These are phyloP conservation scores for Temnothorax nylanderi DNA, from an alignment of 1,140 invertebrate species.

Conservation along the genomic window DNA sequence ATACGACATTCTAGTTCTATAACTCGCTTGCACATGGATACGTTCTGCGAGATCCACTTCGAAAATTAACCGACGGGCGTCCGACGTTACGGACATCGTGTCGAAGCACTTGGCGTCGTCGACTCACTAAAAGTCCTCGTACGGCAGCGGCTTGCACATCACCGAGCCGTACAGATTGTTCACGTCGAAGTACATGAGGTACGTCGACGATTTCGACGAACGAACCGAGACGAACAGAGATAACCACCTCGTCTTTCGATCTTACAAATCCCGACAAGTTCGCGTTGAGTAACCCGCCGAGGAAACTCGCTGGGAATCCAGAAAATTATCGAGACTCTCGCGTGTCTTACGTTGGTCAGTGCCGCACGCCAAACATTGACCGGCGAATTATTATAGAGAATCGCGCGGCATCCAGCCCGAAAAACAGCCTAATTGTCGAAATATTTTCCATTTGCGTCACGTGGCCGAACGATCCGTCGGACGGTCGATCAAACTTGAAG, in stretches of 20 bases:
- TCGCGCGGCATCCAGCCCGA: not conserved
- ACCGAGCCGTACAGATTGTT: too few species aligned
- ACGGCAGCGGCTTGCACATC: too few species aligned
- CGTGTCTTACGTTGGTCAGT: not conserved
- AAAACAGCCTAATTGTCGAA: not conserved
- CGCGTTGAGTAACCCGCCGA: not conserved
- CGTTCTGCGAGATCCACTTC: too few species aligned
- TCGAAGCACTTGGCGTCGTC: too few species aligned
- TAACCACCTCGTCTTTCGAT: not conserved
- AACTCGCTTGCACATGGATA: too few species aligned
- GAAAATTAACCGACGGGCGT: too few species aligned
- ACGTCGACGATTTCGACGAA: not conserved
- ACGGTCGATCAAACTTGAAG: not conserved
- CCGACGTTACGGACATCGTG: too few species aligned
- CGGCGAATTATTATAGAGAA: conserved; percentile 5
- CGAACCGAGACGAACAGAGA: conserved; percentile 9
- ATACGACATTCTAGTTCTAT: too few species aligned
- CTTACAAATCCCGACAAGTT: not conserved
- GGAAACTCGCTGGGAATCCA: not conserved
- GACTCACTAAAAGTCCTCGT: too few species aligned
- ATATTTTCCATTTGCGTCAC: conserved; percentile 7
- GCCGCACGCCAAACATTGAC: not conserved
- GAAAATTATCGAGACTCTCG: not conserved
- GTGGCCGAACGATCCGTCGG: not conserved
- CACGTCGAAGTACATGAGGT: too few species aligned